phyloP scores from a whole-genome alignment of 2,797 vertebrate genomes.

The Anniella stebbinsi region DNA sequence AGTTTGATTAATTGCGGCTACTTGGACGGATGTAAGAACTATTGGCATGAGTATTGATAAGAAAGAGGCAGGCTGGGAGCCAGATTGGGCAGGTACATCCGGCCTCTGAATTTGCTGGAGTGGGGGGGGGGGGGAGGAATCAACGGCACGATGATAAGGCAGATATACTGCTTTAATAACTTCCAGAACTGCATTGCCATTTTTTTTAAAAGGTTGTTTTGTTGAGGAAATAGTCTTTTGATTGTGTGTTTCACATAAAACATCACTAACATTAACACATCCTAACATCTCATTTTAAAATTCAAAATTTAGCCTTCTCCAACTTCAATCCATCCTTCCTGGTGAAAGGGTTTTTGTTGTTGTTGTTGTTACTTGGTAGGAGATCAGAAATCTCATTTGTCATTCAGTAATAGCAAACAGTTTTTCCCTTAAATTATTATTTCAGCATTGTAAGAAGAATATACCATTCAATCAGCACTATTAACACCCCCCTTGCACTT shows the following conservation, averaged over 20 bases:
- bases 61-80: conserved; percentile 14
- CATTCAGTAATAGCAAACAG: neutral
- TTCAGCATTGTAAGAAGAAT: neutral
- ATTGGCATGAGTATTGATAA: conserved; percentile 24
- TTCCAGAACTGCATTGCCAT: neutral
- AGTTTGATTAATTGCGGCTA: neutral
- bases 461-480: conserved; percentile 5
- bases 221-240: conserved; percentile 28
- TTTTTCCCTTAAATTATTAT: conserved; percentile 15
- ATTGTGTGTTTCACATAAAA: neutral
- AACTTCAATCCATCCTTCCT: conserved; percentile 37
- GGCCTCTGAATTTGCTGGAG: conserved; percentile 15
- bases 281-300: neutral
- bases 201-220: neutral
- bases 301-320: conserved; percentile 12
- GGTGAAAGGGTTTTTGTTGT: conserved; percentile 3
- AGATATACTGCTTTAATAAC: conserved; percentile 41
- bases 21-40: conserved; percentile 41
- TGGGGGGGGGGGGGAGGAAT: neutral
- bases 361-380: conserved; percentile 19
- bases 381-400: conserved; percentile 11
- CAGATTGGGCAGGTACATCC: conserved; percentile 18
- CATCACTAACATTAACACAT: neutral
- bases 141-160: conserved; percentile 41
- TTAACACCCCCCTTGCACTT: conserved; percentile 23